Conservation (phyloP, 2,888 invertebrate genomes). For the Xanthorhoe designata region DNA sequence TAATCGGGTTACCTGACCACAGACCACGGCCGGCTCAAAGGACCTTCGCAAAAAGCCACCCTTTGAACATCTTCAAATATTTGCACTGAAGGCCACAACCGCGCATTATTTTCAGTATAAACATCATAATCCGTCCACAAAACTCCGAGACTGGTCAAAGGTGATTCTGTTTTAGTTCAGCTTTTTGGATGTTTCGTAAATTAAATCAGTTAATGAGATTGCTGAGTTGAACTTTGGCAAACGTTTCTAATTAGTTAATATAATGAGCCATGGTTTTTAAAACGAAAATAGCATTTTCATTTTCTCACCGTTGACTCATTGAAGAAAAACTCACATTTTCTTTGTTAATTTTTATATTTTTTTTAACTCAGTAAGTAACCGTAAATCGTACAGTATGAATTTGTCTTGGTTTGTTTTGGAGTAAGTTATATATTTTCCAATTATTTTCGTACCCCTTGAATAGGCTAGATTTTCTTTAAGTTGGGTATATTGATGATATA, state of each 20-base stretch:
- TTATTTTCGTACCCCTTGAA: too few species aligned
- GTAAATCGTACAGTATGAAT: too few species aligned
- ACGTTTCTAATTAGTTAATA: too few species aligned
- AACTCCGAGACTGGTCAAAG: slow-evolving; percentile 62
- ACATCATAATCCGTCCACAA: slow-evolving; percentile 77
- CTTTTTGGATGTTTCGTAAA: slow-evolving; percentile 46
- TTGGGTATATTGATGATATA: too few species aligned
- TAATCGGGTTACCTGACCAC: slow-evolving; percentile 83
- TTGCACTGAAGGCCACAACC: slow-evolving; percentile 76
- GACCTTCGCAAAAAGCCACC: slow-evolving; percentile 76
- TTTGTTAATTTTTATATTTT: too few species aligned
- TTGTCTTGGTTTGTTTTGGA: too few species aligned
- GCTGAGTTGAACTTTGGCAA: background rate
- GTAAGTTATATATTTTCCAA: too few species aligned
- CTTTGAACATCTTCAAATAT: slow-evolving; percentile 84
- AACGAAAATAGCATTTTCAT: background rate
- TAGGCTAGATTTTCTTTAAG: too few species aligned
- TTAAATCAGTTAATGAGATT: slow-evolving; percentile 37
- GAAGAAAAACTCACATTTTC: background rate
- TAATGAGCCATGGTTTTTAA: too few species aligned
- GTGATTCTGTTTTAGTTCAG: slow-evolving; percentile 60
- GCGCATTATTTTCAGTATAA: slow-evolving; percentile 82
- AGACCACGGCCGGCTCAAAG: slow-evolving; percentile 74
- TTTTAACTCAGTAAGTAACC: too few species aligned
- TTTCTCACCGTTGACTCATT: too few species aligned